Evolutionary conservation across 37 sponge, comb jelly and placozoan species (phyloP), one percentile per base, ranked within the genome.

Genomic region (Agelas oroides): DNA sequence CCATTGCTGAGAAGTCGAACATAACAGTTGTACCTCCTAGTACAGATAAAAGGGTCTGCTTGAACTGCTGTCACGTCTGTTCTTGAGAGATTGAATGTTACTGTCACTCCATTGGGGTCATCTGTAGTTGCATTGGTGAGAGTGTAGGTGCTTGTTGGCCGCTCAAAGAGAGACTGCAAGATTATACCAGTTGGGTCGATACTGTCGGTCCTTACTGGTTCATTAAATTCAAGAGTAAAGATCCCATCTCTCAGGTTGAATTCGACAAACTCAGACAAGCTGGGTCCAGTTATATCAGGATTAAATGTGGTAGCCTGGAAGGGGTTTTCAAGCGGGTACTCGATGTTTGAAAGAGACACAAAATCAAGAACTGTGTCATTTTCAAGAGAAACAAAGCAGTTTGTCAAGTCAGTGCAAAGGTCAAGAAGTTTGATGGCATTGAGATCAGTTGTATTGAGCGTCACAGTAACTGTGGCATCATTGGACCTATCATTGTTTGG

Each of bases 11-110:
- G 13, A 5, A 92, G 68, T 23, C 90, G 58, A 63, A 89, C 67
- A 70, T 92, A 95, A 73, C 96, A 95, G 27, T 88, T 86, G 75
- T 89, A 92, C 40, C 93, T 73, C 32, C 89, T 63, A 18, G 90
- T 59, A 38, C 96, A 95, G 17, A 95, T 90, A 79, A 74, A 85
- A 0, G 81, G 73, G 19, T 74, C 65, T 57, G 65, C 38, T 73
- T 93, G 89, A 56, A 93, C 89, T 19, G 19, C 53, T 53, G 78
- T 69, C 1, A 93, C 3, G 28, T 93, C 94, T 14, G 39, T 57
- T 17, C 41, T 18, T 27, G 89, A 79, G 11, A 95, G 59, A 56
- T 89, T 87, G 41, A 92, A 33, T 3, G 36, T 53, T 16, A 95
- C 55, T 17, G 76, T 75, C 23, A 73, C 55, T 31, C 76, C 73